Base-by-base conservation (phyloP, 2,888 invertebrate species). In the Spodoptera littoralis region DNA sequence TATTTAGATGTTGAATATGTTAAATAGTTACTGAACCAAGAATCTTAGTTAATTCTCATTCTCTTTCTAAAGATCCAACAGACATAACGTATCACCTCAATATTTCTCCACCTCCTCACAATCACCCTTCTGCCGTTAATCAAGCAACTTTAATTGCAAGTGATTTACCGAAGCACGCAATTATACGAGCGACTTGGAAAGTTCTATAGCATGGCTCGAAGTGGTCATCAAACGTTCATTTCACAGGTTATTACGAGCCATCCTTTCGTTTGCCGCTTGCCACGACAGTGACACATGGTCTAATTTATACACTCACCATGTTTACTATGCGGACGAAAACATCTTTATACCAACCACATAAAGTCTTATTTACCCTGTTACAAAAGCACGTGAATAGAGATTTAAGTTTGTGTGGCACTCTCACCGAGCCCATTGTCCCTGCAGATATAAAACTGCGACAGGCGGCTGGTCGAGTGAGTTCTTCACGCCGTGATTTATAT, bases 281-380 rank as follows among this genome's bases (percentile, higher is more conserved):
- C 70, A 76, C 86, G 93, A 92, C 93, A 92, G 87, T 91, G 93
- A 93, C 88, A 86, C 87, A 93, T 91, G 84, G 85, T 90, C 88
- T 90, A 92, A 92, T 92, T 92, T 91, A 89, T 88, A 85, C 77
- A 85, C 82, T 77, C 70, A 78, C 89, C 84, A 84, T 67, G 72
- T 76, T 84, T 78, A 73, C 67, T 76, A 52, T 80, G 70, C 82
- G 45, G 47, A 47, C 42, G n/a, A 51, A 72, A 76, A 72, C 80
- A 76, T 64, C 77, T 70, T 77, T 87, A 80, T 60, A 2, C 43
- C 64, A n/a, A 55, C 4, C 50, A 12, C 45, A 76, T 87, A 91
- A 82, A 83, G 88, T 71, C 66, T 46, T 84, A 70, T 81, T 72
- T 89, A 52, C 74, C 51, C 63, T 80, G 77, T 47, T 70, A 72